Base-by-base conservation (phyloP, 2,888 invertebrate species). In the Pristionchus entomophagus region DNA sequence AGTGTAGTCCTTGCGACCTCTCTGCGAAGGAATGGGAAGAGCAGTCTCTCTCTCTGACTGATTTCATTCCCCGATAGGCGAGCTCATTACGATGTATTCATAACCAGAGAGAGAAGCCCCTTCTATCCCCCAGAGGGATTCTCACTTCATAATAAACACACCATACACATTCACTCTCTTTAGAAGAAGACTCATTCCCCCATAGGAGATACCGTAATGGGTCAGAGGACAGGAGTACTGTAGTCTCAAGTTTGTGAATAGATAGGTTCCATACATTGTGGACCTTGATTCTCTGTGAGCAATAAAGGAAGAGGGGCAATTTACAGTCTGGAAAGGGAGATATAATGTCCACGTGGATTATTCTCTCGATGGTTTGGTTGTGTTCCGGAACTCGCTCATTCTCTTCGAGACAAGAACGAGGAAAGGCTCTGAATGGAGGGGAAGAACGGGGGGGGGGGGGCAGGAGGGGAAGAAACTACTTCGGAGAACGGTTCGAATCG, bases 81-180 rank as follows among this genome's bases (percentile, higher is more conserved):
- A 35, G 22, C 35, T 65, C 65, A 35, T 65, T 65, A 65, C 65
- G 19, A 29, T 65, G 65, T 65, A 65, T 65, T 65, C 65, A 65
- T 65, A 65, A 35, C 35, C 32, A 17, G 35, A 65, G 65, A 45
- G n/a, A 65, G 65, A 65, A 35, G 26, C 59, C 29, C 32, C 59
- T 59, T 29, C 29, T 26, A n/a, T 35, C 35, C 17, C 62, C 32
- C 65, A 6, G 35, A 35, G 65, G 65, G 65, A 65, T 65, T 65
- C 65, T 35, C 65, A 35, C 65, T 35, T 35, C 65, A 65, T 65
- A 65, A 65, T 65, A 65, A 65, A 32, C 65, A 65, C 65, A 29
- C 65, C 17, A 35, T 26, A 14, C 59, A 59, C n/a, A 35, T 32
- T 32, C 35, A 65, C 14, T 45, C 45, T 45, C 45, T 45, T 59